phyloP scores from a whole-genome alignment of 1,140 invertebrate genomes.

The Nymphalis io region DNA sequence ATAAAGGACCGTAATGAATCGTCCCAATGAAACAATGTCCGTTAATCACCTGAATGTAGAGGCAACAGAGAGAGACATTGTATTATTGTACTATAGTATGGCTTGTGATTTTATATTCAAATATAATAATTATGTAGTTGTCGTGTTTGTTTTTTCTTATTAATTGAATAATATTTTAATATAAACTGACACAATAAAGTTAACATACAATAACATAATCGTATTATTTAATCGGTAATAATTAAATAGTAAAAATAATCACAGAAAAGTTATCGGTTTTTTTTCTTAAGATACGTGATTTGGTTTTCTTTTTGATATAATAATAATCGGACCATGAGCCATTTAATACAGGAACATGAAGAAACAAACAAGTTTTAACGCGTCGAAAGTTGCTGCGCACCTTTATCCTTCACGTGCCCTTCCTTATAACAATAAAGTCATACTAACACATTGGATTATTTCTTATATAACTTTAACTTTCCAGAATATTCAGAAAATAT shows the following conservation, averaged over 20 bases:
- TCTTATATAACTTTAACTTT: constrained; percentile 34
- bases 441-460: constrained; percentile 56
- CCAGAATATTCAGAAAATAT: background rate
- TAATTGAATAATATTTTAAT: no score
- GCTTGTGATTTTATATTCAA: constrained; percentile 4
- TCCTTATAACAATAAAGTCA: constrained; percentile 65
- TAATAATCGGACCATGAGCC: constrained; percentile 35
- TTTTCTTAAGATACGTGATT: background rate
- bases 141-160: no score
- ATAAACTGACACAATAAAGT: no score
- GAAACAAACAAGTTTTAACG: constrained; percentile 75
- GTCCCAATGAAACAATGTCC: constrained; percentile 31
- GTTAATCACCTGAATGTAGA: constrained; percentile 33
- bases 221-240: no score
- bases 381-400: constrained; percentile 57
- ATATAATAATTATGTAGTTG: background rate
- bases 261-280: background rate
- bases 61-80: constrained; percentile 25
- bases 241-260: no score
- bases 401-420: constrained; percentile 71
- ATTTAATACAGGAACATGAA: constrained; percentile 63
- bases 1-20: constrained; percentile 32
- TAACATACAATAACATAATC: no score
- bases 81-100: background rate
- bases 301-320: background rate